Percentiles rank a stretch among this genome's conserved stretches.
Conservation (phyloP, 2,797 vertebrate genomes). For the Danio aesculapii region DNA sequence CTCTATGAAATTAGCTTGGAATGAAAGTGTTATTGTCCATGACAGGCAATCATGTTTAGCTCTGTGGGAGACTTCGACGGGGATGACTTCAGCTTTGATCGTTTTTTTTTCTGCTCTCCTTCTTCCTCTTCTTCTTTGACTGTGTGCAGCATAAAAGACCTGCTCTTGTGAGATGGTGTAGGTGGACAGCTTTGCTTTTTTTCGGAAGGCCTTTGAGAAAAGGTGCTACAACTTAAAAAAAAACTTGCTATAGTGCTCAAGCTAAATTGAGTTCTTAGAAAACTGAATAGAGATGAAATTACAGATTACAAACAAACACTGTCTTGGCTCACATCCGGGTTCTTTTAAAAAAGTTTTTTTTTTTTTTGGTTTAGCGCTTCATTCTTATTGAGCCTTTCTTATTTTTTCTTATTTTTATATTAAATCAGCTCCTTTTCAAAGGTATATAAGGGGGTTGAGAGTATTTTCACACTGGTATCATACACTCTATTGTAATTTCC, state of each 20-base stretch:
- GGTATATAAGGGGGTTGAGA: neutral
- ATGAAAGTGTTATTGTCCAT: constrained; percentile 62
- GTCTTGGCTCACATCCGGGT: neutral
- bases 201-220: constrained; percentile 38
- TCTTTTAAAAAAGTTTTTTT: neutral
- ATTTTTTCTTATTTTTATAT: neutral
- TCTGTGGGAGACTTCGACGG: constrained; percentile 53
- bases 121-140: constrained; percentile 33
- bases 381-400: neutral
- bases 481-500: neutral
- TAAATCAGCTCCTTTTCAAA: neutral
- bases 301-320: neutral
- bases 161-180: constrained; percentile 29
- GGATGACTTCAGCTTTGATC: constrained; percentile 43
- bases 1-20: constrained; percentile 63
- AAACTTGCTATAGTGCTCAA: constrained; percentile 11
- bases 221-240: constrained; percentile 40
- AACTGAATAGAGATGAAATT: neutral
- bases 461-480: neutral
- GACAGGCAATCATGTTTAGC: constrained; percentile 59
- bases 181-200: constrained; percentile 48
- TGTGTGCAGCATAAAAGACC: constrained; percentile 22
- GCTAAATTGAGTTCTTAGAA: neutral
- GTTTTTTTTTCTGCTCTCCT: constrained; percentile 7
- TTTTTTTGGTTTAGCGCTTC: neutral